Evolutionary conservation across 2,888 invertebrate species (phyloP), one percentile per base, ranked within the genome.

Genomic region (Drosophila kanekoi): DNA sequence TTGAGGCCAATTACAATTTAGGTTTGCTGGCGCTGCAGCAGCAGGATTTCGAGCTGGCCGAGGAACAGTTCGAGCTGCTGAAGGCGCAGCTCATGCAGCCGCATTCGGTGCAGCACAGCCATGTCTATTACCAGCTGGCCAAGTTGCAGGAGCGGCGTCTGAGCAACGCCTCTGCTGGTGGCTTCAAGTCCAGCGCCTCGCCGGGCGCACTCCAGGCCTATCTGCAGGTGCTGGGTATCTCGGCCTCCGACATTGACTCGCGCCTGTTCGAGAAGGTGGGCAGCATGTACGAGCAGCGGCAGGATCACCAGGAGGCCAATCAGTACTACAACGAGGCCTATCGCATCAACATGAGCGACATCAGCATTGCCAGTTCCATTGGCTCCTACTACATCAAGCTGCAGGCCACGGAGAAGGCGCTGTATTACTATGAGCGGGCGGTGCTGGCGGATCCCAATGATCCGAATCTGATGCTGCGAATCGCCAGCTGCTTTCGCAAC

Each of bases 371-470:
- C 73, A 96, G 97, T 89, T 98, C 98, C 95, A 94, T 98, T 57
- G 98, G 97, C 23, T 96, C 97, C 0, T 97, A 98, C 91, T 97
- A 96, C 90, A 96, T 97, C 67, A 97, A 97, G 86, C 95, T 97
- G 90, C 97, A 97, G 93, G 95, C 97, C 48, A 95, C 96, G 33
- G 98, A 98, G 90, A 97, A 97, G 91, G 97, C 98, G 0, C 94
- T 96, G 38, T 93, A 93, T 23, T 98, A 96, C 91, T 97, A 97
- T 90, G 96, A 97, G 91, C 95, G 95, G 81, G 96, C 97, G 0
- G 95, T 96, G 0, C 92, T 95, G 0, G 94, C 96, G 90, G 95
- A 96, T 93, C 97, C 97, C 0, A 95, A 94, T 79, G 94, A 97
- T 91, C 96, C 97, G 0, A 96, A 96, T 90, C 96, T 98, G 95